phyloP scores from a whole-genome alignment of 1,140 invertebrate species.

The Gryllus bimaculatus region DNA sequence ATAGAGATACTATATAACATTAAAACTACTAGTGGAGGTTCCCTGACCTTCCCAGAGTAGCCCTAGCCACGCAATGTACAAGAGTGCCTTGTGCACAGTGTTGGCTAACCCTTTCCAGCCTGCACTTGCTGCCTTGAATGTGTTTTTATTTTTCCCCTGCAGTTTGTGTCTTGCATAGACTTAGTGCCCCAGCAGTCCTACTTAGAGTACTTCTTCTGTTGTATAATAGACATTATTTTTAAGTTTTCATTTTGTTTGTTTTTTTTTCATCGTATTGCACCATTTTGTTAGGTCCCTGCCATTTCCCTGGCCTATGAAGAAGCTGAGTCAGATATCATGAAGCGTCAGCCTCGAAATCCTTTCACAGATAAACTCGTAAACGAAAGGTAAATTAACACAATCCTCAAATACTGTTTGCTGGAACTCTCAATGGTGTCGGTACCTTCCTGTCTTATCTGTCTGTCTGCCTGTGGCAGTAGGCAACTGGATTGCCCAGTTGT shows the following conservation, averaged over 20 bases:
- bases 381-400: conserved; percentile 68
- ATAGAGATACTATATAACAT: background rate
- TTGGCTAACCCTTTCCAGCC: conserved; percentile 9
- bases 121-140: conserved; percentile 23
- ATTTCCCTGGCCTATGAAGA: conserved; percentile 98
- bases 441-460: conserved; percentile 13
- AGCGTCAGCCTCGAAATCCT: conserved; percentile 91
- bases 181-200: conserved; percentile 10
- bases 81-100: background rate
- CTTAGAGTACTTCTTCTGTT: conserved; percentile 12
- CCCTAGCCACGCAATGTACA: background rate
- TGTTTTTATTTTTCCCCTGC: conserved; percentile 19
- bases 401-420: conserved; percentile 13
- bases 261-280: conserved; percentile 26
- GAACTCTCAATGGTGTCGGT: conserved; percentile 17
- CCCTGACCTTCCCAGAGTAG: background rate
- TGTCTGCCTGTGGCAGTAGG: background rate
- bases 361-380: conserved; percentile 96
- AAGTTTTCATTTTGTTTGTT: conserved; percentile 24
- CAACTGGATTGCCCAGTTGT: background rate
- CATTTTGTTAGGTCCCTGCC: conserved; percentile 72
- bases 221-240: conserved; percentile 12
- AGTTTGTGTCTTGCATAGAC: conserved; percentile 16
- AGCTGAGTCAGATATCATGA: conserved; percentile 99
- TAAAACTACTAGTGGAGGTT: background rate